A percentile compares a stretch with the other conserved stretches of the same genome.
Evolutionary conservation across 2,888 invertebrate genomes (phyloP).

Genomic region (Drosophila peninsularis): DNA sequence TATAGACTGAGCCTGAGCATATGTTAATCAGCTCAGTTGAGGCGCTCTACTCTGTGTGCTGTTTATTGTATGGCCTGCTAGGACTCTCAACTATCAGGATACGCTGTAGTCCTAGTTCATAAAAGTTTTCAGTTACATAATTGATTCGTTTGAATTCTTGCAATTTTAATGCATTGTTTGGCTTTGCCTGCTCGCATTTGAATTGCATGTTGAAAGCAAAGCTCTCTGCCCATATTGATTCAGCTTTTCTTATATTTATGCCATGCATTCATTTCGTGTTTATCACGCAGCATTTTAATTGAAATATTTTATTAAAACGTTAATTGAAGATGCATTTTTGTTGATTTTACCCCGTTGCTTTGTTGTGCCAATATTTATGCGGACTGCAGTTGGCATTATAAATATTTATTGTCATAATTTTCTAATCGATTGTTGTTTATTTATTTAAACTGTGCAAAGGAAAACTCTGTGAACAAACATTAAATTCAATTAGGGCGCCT

Average conservation of each 20-base stretch:
- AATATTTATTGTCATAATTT: conserved; percentile 56
- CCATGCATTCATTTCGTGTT: background rate
- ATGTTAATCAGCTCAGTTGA: conserved; percentile 1
- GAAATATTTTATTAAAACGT: conserved; percentile 21
- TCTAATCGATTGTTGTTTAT: conserved; percentile 65
- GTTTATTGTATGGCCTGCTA: background rate
- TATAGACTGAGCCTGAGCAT: background rate
- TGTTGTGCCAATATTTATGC: conserved; percentile 3
- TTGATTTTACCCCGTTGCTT: background rate
- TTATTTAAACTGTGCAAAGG: conserved; percentile 40
- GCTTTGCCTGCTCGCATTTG: too few species aligned
- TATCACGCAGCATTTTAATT: conserved; percentile 15
- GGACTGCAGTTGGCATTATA: conserved; percentile 29
- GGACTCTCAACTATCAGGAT: background rate
- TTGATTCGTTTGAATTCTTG: too few species aligned
- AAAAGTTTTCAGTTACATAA: too few species aligned
- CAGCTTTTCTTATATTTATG: background rate
- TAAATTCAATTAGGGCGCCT: conserved; percentile 63
- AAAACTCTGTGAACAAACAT: conserved; percentile 50
- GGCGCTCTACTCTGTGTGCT: background rate
- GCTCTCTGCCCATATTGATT: background rate
- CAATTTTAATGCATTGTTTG: too few species aligned
- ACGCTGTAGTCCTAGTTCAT: background rate
- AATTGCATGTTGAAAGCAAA: background rate
- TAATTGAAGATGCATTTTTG: conserved; percentile 11